These are phyloP conservation scores for Pachyramphus minor DNA, from an alignment of 2,113 vertebrate genomes.

Conservation along the genomic window DNA sequence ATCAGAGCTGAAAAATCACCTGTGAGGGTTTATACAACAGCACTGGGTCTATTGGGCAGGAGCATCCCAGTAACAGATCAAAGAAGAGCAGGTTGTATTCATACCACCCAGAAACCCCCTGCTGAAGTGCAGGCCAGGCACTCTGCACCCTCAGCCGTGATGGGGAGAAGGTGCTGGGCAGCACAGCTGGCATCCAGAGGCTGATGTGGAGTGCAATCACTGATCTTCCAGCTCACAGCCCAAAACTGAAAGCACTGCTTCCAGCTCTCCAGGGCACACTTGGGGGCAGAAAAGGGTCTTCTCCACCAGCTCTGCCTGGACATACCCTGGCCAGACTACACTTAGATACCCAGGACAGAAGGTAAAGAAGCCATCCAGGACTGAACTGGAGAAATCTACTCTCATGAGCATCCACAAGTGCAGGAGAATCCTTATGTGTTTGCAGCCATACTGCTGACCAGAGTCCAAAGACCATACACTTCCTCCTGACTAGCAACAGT, in stretches of 20 bases:
- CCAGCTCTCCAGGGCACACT: not conserved
- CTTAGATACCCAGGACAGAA: not conserved
- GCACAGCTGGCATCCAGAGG: not conserved
- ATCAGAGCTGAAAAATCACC: not conserved
- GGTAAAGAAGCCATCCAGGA: not conserved
- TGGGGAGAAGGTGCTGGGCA: not conserved
- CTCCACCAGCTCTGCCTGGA: not conserved
- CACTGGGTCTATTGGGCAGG: not conserved
- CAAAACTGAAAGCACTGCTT: not conserved
- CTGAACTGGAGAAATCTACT: not conserved
- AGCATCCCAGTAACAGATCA: not conserved
- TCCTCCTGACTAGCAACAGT: not conserved
- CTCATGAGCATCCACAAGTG: not conserved
- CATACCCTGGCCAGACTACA: not conserved
- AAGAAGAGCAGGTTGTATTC: not conserved
- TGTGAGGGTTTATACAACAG: not conserved
- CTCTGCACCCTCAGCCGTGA: not conserved
- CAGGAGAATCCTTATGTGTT: not conserved
- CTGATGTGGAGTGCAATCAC: not conserved
- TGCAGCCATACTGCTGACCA: not conserved
- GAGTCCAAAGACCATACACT: not conserved
- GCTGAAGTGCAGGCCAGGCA: not conserved
- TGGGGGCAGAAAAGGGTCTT: not conserved
- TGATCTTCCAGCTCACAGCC: not conserved
- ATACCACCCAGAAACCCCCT: not conserved